phyloP scores from a whole-genome alignment of 37 sponge, comb jelly and placozoan species.

The Corticium candelabrum region DNA sequence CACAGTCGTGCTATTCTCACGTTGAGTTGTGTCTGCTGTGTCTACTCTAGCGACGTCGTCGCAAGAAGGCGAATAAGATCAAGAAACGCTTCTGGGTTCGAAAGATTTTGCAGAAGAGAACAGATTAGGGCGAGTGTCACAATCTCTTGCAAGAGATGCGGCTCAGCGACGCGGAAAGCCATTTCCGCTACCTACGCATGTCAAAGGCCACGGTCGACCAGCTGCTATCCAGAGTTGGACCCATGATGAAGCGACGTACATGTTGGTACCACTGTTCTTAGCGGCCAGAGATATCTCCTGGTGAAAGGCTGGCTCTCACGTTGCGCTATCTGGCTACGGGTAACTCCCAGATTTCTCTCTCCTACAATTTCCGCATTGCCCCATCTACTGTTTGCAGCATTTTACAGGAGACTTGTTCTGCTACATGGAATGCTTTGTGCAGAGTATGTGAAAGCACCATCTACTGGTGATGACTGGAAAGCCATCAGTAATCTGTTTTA shows the following conservation, averaged over 20 bases:
- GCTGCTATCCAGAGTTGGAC: not conserved
- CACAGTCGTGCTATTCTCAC: too few species aligned
- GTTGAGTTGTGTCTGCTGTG: too few species aligned
- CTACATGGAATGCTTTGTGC: not conserved
- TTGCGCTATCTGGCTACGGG: not conserved
- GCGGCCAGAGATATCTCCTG: constrained; percentile 5
- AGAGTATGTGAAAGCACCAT: not conserved
- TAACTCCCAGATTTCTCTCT: not conserved
- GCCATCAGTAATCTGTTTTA: not conserved
- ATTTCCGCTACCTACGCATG: not conserved
- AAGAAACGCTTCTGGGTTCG: constrained; percentile 27
- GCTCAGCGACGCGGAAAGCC: not conserved
- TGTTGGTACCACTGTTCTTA: not conserved
- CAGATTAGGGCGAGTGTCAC: constrained; percentile 25
- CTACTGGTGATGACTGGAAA: not conserved
- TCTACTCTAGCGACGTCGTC: too few species aligned
- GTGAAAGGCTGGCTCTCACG: not conserved
- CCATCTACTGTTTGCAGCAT: not conserved
- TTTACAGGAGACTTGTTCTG: not conserved
- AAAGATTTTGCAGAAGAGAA: constrained; percentile 8
- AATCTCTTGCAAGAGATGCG: constrained; percentile 14
- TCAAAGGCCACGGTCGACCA: not conserved
- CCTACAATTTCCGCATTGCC: not conserved
- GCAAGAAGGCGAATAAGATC: too few species aligned
- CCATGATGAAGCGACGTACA: not conserved